These are phyloP conservation scores for Eulemur macaco DNA, from an alignment of 2,113 vertebrate species.

Conservation along the genomic window DNA sequence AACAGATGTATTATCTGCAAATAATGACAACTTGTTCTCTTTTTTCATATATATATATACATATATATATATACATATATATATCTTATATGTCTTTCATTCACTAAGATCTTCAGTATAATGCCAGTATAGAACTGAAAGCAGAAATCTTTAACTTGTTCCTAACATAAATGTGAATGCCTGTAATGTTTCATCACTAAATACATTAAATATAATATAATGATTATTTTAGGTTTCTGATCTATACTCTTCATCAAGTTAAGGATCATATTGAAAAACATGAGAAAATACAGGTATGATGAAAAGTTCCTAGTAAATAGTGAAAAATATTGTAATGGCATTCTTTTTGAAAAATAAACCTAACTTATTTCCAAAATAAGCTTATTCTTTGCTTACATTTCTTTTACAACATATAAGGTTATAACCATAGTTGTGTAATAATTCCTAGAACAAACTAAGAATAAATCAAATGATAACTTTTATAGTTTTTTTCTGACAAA, in stretches of 20 bases:
- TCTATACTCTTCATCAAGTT: neutral
- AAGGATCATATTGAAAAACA: neutral
- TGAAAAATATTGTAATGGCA: neutral
- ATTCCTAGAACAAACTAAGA: neutral
- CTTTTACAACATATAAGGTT: neutral
- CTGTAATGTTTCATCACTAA: neutral
- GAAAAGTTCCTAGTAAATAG: neutral
- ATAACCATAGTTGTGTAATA: neutral
- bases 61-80: neutral
- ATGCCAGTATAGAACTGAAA: neutral
- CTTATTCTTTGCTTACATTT: neutral
- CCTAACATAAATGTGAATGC: neutral
- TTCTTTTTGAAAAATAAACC: neutral
- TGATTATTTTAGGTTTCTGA: neutral
- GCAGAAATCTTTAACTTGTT: neutral
- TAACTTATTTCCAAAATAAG: neutral
- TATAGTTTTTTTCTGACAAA: neutral
- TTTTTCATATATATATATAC: no score
- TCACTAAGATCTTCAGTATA: neutral
- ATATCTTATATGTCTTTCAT: neutral
- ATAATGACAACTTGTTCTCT: neutral
- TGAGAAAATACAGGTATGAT: neutral
- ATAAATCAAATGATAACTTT: neutral
- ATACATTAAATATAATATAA: neutral
- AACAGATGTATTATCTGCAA: neutral